Conservation (phyloP, 2,888 invertebrate species). For the Branchellion lobata region DNA sequence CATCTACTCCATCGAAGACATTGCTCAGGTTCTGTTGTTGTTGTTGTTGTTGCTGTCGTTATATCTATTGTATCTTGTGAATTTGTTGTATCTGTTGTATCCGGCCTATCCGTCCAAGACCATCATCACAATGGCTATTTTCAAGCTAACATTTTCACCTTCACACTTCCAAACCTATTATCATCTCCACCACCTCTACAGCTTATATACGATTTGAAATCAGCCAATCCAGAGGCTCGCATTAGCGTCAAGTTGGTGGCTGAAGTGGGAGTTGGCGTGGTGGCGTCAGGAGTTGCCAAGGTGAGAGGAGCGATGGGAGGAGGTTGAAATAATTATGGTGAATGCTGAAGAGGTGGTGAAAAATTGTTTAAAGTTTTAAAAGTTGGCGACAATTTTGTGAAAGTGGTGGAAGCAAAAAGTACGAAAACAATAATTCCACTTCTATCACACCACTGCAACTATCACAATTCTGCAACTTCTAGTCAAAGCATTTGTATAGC, state of each 20-base stretch:
- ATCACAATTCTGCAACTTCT: no score
- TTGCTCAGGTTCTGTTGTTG: slow-evolving; percentile 72
- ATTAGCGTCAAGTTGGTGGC: slow-evolving; percentile 97
- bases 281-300: slow-evolving; percentile 97
- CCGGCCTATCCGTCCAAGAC: not conserved
- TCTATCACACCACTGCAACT: no score
- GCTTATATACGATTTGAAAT: slow-evolving; percentile 96
- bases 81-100: not conserved
- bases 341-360: no score
- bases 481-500: no score
- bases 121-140: no score
- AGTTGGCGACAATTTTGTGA: slow-evolving; percentile 3
- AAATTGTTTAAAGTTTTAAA: not conserved
- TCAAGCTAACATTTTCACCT: no score
- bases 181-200: slow-evolving; percentile 58
- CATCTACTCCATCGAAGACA: slow-evolving; percentile 97
- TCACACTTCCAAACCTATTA: no score
- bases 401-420: not conserved
- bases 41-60: not conserved
- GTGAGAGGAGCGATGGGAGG: no score
- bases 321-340: no score
- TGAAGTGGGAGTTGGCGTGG: slow-evolving; percentile 96
- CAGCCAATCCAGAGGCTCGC: slow-evolving; percentile 89
- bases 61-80: not conserved
- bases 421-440: no score